A percentile compares a stretch with the other conserved stretches of the same genome.
phyloP scores from a whole-genome alignment of 2,888 invertebrate species.

The Clepsis dumicolana region DNA sequence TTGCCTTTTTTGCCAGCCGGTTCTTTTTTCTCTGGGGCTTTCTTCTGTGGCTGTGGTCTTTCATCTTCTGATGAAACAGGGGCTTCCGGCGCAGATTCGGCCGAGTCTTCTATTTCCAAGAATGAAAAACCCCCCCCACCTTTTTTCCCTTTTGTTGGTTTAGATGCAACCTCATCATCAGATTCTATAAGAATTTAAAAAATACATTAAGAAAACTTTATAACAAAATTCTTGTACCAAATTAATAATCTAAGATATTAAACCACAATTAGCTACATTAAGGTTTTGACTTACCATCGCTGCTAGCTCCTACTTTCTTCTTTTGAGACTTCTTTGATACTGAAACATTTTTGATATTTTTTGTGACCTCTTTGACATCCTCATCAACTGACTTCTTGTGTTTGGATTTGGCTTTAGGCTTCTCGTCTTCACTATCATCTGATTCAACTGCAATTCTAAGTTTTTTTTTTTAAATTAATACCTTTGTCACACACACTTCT shows the following conservation, averaged over 20 bases:
- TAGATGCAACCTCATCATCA: constrained; percentile 77
- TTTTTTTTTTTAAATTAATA: neutral
- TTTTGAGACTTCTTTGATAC: constrained; percentile 84
- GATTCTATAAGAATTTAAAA: constrained; percentile 60
- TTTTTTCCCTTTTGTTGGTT: constrained; percentile 75
- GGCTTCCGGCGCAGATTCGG: constrained; percentile 76
- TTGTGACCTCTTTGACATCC: constrained; percentile 83
- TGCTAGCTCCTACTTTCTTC: constrained; percentile 69
- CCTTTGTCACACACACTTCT: too few relatives aligned
- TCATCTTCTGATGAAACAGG: constrained; percentile 81
- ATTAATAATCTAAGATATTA: neutral
- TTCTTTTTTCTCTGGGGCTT: constrained; percentile 77
- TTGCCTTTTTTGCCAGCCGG: constrained; percentile 89
- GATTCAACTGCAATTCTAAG: constrained; percentile 72
- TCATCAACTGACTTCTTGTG: constrained; percentile 81
- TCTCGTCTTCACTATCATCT: constrained; percentile 81
- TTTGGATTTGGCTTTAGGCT: constrained; percentile 77
- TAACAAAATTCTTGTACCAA: neutral
- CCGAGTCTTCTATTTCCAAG: constrained; percentile 88
- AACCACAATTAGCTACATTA: neutral
- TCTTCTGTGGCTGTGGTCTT: constrained; percentile 69
- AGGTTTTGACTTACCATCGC: constrained; percentile 67
- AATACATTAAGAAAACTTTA: neutral
- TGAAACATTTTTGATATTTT: constrained; percentile 86
- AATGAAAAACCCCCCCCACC: constrained; percentile 88